Conservation (phyloP, 64 coral and sea anemone species). For the Hydrozoanthus tunicans region DNA sequence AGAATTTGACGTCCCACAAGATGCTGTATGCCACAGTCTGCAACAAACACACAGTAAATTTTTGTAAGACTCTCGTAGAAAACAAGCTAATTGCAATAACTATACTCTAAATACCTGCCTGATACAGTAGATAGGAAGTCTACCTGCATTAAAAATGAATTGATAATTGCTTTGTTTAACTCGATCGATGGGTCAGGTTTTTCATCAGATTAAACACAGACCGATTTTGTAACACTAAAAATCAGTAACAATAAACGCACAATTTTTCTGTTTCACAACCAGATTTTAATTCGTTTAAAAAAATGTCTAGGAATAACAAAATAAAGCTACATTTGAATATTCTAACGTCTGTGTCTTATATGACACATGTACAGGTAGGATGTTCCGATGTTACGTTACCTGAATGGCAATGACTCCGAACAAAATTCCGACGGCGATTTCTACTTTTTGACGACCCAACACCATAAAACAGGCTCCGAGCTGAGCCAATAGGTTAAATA, state of each 20-base stretch:
- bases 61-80: neutral
- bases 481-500: conserved; percentile 96
- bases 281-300: neutral
- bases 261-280: neutral
- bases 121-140: conserved; percentile 2
- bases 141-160: conserved; percentile 25
- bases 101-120: neutral
- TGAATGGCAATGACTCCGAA: conserved; percentile 89
- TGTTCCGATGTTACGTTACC: conserved; percentile 21
- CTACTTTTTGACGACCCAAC: conserved; percentile 94
- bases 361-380: too few species aligned
- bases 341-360: neutral
- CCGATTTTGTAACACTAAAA: neutral
- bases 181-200: neutral
- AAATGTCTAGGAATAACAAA: neutral
- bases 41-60: conserved; percentile 24
- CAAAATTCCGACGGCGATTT: conserved; percentile 90
- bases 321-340: neutral
- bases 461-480: conserved; percentile 95
- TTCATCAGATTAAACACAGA: neutral
- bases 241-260: neutral
- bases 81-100: neutral
- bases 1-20: conserved; percentile 98
- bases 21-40: conserved; percentile 98
- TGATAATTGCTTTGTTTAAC: conserved; percentile 37